These are phyloP conservation scores for Drosophila biarmipes DNA, from an alignment of 1,140 invertebrate species.

Conservation along the genomic window DNA sequence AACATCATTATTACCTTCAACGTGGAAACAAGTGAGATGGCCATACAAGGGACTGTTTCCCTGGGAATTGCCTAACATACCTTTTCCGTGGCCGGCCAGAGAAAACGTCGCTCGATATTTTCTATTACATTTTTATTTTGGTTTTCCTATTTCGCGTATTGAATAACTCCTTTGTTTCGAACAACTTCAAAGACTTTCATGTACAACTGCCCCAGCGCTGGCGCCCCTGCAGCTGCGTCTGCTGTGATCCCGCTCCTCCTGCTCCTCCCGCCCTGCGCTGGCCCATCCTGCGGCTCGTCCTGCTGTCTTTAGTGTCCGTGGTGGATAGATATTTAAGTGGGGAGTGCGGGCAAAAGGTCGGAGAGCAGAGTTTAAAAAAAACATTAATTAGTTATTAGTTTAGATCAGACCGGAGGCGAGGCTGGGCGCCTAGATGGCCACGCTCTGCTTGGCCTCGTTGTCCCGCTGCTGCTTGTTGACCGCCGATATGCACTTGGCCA, in stretches of 20 bases:
- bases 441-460: slow-evolving; percentile 62
- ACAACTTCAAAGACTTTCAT: slow-evolving; percentile 65
- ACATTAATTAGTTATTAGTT: slow-evolving; percentile 74
- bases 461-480: slow-evolving; percentile 87
- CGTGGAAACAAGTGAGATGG: slow-evolving; percentile 18
- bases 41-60: background rate
- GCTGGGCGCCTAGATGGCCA: slow-evolving; percentile 49
- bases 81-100: background rate
- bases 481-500: slow-evolving; percentile 99
- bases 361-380: slow-evolving; percentile 62
- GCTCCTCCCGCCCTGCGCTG: slow-evolving; percentile 19
- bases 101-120: slow-evolving; percentile 12
- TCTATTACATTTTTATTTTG: slow-evolving; percentile 73
- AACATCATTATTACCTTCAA: background rate
- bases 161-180: slow-evolving; percentile 63
- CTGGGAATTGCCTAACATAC: background rate
- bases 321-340: background rate
- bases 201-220: slow-evolving; percentile 41
- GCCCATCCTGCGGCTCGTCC: slow-evolving; percentile 23
- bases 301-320: slow-evolving; percentile 21
- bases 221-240: slow-evolving; percentile 10
- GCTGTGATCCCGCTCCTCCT: slow-evolving; percentile 2
- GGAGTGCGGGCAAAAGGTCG: slow-evolving; percentile 27
- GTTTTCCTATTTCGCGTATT: slow-evolving; percentile 57
- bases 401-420: slow-evolving; percentile 44